These are phyloP conservation scores for Rhinatrema bivittatum DNA, from an alignment of 2,797 vertebrate species.

Conservation along the genomic window DNA sequence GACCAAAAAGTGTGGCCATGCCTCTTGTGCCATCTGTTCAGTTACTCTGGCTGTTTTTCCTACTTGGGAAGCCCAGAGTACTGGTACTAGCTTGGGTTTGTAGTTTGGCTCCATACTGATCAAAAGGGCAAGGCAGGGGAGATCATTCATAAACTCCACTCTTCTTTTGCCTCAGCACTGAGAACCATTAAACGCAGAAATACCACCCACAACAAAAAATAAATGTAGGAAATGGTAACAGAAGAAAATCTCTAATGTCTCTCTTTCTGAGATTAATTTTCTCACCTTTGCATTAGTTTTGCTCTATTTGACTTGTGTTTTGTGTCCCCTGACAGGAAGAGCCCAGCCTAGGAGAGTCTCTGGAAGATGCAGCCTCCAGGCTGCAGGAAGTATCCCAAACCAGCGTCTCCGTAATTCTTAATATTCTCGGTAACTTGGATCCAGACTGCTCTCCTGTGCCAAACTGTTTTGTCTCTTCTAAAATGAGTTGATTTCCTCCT, in stretches of 20 bases:
- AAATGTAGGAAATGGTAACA: background rate
- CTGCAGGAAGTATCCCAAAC: conserved; percentile 63
- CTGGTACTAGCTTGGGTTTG: no score
- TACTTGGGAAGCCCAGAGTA: no score
- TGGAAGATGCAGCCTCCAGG: conserved; percentile 62
- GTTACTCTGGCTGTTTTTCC: no score
- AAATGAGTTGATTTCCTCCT: no score
- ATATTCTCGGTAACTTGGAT: conserved; percentile 58
- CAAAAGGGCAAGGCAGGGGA: background rate
- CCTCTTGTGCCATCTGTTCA: no score
- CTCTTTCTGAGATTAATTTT: conserved; percentile 1
- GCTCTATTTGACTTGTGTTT: no score
- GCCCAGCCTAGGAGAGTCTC: conserved; percentile 43
- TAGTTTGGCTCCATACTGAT: background rate
- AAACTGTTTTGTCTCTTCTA: conserved; percentile 12
- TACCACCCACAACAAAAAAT: background rate
- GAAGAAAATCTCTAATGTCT: background rate
- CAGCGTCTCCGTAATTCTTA: conserved; percentile 70
- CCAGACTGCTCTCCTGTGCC: conserved; percentile 25
- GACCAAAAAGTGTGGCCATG: no score
- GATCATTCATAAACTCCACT: no score
- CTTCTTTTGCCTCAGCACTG: no score
- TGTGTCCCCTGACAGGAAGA: conserved; percentile 35
- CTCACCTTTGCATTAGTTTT: no score
- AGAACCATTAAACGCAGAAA: no score